These are phyloP conservation scores for Oikopleura dioica DNA, from an alignment of 23 tunicate species.

Conservation along the genomic window DNA sequence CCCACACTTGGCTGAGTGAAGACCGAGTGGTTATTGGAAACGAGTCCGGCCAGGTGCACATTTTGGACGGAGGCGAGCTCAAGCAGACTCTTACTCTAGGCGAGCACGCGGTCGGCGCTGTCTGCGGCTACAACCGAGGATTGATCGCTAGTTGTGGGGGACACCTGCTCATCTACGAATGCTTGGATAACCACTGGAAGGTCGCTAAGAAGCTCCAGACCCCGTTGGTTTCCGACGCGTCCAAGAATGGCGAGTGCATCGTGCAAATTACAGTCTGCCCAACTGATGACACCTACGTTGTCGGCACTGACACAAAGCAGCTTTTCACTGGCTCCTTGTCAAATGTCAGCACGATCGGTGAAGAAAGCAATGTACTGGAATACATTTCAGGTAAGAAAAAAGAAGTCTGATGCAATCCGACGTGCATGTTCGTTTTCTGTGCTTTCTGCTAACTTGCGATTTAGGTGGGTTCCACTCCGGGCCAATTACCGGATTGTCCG, in stretches of 20 bases:
- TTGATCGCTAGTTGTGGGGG: background rate
- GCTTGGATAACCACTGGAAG: background rate
- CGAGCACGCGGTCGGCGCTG: background rate
- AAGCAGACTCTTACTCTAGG: constrained; percentile 19
- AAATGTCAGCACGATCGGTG: constrained; percentile 51
- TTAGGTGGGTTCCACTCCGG: constrained; percentile 52
- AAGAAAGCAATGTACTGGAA: too few relatives aligned
- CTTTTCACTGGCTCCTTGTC: constrained; percentile 61
- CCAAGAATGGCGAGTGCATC: too few relatives aligned
- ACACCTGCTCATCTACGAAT: background rate
- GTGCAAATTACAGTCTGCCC: constrained; percentile 49
- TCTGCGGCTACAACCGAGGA: background rate
- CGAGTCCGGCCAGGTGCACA: constrained; percentile 52
- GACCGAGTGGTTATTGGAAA: constrained; percentile 77
- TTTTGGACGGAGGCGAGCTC: constrained; percentile 80
- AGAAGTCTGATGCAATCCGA: background rate
- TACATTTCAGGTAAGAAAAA: constrained; percentile 22
- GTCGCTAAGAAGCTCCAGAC: background rate
- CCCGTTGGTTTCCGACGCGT: background rate
- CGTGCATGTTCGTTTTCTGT: background rate
- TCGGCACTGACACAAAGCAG: constrained; percentile 62
- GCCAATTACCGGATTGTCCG: constrained; percentile 59
- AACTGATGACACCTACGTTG: constrained; percentile 54
- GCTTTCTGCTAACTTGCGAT: background rate
- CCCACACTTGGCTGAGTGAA: constrained; percentile 41